Evolutionary conservation across 2,888 invertebrate species (phyloP).

Genomic region (Apoderus coryli): DNA sequence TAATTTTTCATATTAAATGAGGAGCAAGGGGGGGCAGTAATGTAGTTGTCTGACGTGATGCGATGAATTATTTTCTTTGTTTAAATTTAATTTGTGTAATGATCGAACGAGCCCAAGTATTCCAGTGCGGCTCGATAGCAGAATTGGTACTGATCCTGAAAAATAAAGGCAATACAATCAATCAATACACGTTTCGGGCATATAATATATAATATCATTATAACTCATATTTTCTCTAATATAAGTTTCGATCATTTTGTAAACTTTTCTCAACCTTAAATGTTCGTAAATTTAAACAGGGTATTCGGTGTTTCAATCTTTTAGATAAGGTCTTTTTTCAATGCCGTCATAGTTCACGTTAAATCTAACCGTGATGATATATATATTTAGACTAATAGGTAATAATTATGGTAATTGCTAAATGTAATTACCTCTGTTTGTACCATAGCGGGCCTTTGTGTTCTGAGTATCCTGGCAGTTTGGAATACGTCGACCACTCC

Average conservation of each 20-base stretch:
- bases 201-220: too few relatives aligned
- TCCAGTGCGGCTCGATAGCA: slow-evolving; percentile 98
- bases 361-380: too few relatives aligned
- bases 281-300: too few relatives aligned
- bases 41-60: slow-evolving; percentile 23
- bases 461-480: slow-evolving; percentile 93
- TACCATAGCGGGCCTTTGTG: slow-evolving; percentile 98
- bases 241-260: slow-evolving; percentile 7
- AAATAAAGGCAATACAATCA: slow-evolving; percentile 37
- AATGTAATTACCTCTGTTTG: slow-evolving; percentile 76
- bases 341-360: too few relatives aligned
- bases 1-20: too few relatives aligned
- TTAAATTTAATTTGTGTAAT: slow-evolving; percentile 67
- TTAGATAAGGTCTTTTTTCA: too few relatives aligned
- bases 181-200: too few relatives aligned
- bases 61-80: slow-evolving; percentile 12
- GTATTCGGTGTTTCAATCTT: too few relatives aligned
- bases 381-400: too few relatives aligned
- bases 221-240: too few relatives aligned
- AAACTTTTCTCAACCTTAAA: too few relatives aligned
- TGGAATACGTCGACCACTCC: slow-evolving; percentile 99
- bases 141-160: slow-evolving; percentile 97
- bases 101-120: slow-evolving; percentile 95
- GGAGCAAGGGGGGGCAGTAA: slow-evolving; percentile 24
- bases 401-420: too few relatives aligned